phyloP scores from a whole-genome alignment of 2,113 vertebrate species.

The Onychorhynchus coronatus region DNA sequence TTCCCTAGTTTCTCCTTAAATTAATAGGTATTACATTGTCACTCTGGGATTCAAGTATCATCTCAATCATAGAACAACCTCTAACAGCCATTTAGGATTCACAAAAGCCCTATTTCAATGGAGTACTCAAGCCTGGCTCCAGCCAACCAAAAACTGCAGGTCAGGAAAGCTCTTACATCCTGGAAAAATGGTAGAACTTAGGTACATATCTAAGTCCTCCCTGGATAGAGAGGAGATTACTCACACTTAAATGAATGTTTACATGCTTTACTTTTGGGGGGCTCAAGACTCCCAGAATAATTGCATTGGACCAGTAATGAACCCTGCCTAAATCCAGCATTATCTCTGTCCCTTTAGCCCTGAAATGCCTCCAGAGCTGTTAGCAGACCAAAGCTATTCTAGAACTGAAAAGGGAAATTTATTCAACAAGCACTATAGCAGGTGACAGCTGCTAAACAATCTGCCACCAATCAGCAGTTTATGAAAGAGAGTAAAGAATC shows the following conservation, averaged over 20 bases:
- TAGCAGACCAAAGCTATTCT: slow-evolving; percentile 47
- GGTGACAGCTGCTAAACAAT: slow-evolving; percentile 71
- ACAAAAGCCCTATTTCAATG: neutral
- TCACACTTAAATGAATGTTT: neutral
- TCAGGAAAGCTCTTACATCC: neutral
- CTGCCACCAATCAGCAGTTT: slow-evolving; percentile 72
- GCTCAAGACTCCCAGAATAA: neutral
- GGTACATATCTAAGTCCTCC: neutral
- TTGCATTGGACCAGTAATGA: neutral
- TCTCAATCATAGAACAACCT: neutral
- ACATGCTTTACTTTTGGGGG: neutral
- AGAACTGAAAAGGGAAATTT: slow-evolving; percentile 60
- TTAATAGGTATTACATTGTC: neutral
- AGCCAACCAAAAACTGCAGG: neutral
- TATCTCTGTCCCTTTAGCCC: neutral
- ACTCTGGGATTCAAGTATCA: neutral
- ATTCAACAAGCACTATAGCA: slow-evolving; percentile 66
- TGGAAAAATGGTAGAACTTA: neutral
- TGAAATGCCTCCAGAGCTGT: slow-evolving; percentile 6
- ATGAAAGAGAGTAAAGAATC: slow-evolving; percentile 68
- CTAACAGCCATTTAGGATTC: neutral
- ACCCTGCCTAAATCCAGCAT: neutral
- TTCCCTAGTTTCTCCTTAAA: neutral
- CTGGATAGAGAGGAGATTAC: neutral
- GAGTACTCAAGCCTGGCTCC: neutral